phyloP scores from a whole-genome alignment of 1,140 invertebrate genomes.

The Akabosia matsudoensis region DNA sequence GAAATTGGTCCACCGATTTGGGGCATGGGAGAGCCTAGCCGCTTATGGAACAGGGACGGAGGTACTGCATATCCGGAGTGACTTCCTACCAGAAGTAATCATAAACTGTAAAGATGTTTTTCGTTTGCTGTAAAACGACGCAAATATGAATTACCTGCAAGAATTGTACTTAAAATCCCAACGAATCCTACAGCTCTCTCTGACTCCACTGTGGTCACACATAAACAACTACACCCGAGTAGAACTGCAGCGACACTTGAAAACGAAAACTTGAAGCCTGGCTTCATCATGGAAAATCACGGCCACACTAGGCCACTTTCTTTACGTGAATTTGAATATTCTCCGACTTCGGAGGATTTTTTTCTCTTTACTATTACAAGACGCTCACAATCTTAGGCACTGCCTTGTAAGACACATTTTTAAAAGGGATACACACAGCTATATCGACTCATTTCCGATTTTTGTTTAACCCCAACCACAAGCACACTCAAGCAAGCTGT shows the following conservation, averaged over 20 bases:
- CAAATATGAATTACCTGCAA: neutral
- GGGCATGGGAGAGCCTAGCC: neutral
- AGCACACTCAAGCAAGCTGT: neutral
- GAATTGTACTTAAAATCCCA: neutral
- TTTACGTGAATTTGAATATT: neutral
- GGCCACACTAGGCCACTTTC: neutral
- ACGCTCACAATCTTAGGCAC: no score
- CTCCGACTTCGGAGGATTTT: no score
- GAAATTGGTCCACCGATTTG: neutral
- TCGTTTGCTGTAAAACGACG: neutral
- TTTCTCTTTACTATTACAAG: no score
- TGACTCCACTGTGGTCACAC: neutral
- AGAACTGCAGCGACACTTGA: neutral
- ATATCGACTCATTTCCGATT: neutral
- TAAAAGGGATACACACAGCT: no score
- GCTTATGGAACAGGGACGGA: neutral
- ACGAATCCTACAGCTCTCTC: neutral
- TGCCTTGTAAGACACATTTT: no score
- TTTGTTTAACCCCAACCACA: neutral
- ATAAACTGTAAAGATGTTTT: neutral
- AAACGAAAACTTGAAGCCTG: conserved; percentile 17
- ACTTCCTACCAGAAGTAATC: neutral
- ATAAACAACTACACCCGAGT: neutral
- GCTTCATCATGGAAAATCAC: neutral
- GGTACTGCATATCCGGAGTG: neutral